Base-by-base conservation (phyloP, 2,888 invertebrate genomes). In the Polyommatus iphigenia region DNA sequence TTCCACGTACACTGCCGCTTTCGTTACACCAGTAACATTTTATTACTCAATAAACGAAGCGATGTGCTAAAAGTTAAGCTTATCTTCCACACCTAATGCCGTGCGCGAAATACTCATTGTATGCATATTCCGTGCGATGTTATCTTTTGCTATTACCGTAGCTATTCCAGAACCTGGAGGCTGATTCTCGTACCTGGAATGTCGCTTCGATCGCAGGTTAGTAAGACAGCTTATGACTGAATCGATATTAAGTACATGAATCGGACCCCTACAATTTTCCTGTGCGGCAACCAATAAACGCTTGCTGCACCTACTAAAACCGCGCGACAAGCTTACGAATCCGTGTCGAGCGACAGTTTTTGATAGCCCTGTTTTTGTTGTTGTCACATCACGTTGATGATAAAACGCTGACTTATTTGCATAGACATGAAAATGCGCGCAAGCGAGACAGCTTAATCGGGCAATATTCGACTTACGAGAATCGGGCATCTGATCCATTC, bases 71-170 rank as follows among this genome's bases (percentile, higher is more conserved):
- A 71, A 78, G 77, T 78, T 54, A 24, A 50, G 78, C 78, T 77
- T 80, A 79, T 80, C 77, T 72, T 78, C 76, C 62, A 78, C 73
- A 67, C 76, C 75, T 78, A 78, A 78, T 73, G 78, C 71, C 36
- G 57, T 24, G 71, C 76, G 54, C 54, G 67, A 71, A 77, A 75
- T 78, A 77, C 78, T 79, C 78, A 79, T 77, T 79, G 79, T 78
- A 80, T 80, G 81, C 78, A 80, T 78, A 76, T 76, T 76, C 76
- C 76, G 76, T 77, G 71, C 59, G 79, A 81, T 81, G 72, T 76
- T 81, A 81, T 81, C 81, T 80, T 46, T 36, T 32, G 54, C 78
- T 76, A 79, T 80, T 81, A 80, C 78, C 77, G 77, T 54, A 57
- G 72, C 79, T 62, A 77, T 78, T 67, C 76, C 54, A 73, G 76